Conservation (phyloP, 2,113 vertebrate genomes). For the Pelodiscus sinensis region DNA sequence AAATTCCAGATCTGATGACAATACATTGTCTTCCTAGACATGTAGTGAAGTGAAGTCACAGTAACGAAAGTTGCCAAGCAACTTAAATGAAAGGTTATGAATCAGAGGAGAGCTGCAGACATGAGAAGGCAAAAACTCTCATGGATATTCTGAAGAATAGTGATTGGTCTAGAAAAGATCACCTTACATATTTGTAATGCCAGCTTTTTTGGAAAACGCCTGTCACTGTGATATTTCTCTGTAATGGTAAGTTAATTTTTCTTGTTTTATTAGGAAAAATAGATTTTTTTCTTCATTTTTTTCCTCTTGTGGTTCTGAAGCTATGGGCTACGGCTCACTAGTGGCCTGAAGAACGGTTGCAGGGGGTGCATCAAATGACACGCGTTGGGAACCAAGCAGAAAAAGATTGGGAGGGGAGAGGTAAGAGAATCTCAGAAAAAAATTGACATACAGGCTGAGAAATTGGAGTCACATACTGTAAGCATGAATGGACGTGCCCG, state of each 20-base stretch:
- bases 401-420: not conserved
- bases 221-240: no score
- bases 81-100: not conserved
- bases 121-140: not conserved
- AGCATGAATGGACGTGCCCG: not conserved
- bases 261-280: not conserved
- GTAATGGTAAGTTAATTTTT: not conserved
- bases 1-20: not conserved
- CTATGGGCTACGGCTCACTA: accelerated
- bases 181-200: accelerated
- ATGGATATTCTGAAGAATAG: not conserved
- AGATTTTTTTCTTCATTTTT: not conserved
- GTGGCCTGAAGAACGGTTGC: not conserved
- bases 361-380: not conserved
- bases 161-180: not conserved
- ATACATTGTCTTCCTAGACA: not conserved
- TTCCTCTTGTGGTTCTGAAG: accelerated
- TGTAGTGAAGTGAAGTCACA: not conserved
- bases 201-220: no score
- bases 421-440: not conserved
- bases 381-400: accelerated
- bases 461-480: accelerated
- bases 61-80: no score
- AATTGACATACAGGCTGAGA: not conserved
- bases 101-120: not conserved